These are phyloP conservation scores for Valencia hispanica DNA, from an alignment of 2,797 vertebrate genomes.

Conservation along the genomic window DNA sequence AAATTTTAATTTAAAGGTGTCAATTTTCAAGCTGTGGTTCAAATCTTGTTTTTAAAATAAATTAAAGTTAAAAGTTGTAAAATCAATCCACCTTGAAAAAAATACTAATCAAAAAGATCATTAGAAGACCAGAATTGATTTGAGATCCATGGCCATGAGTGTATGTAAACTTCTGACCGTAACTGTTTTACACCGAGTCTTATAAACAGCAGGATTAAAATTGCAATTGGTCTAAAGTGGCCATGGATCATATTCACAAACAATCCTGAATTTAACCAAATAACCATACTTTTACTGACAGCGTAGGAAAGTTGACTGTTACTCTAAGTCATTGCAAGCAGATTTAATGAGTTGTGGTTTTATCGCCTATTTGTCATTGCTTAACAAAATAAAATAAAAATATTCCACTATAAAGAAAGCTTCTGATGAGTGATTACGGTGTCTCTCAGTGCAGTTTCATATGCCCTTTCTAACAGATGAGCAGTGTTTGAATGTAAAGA, in stretches of 20 bases:
- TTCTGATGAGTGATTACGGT: neutral
- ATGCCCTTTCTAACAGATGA: neutral
- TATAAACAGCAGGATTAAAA: too few species aligned
- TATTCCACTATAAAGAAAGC: neutral
- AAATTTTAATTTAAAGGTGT: too few species aligned
- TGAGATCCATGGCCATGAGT: too few species aligned
- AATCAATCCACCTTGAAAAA: too few species aligned
- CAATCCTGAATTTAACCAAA: slow-evolving; percentile 7
- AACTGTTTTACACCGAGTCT: too few species aligned
- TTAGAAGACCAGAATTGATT: too few species aligned
- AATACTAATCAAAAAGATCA: too few species aligned
- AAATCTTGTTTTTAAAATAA: too few species aligned
- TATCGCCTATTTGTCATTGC: neutral
- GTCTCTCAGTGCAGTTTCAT: neutral
- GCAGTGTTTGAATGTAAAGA: neutral
- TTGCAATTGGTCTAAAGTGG: neutral
- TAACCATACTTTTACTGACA: too few species aligned
- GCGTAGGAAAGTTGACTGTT: neutral
- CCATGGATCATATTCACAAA: neutral
- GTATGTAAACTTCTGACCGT: too few species aligned
- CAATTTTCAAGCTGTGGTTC: too few species aligned
- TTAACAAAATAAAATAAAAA: neutral
- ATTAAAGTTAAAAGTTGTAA: too few species aligned
- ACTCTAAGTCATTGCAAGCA: neutral
- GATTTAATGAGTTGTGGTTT: neutral